Evolutionary conservation across 1,140 invertebrate genomes (phyloP).

Genomic region (Stegodyphus mimosarum): DNA sequence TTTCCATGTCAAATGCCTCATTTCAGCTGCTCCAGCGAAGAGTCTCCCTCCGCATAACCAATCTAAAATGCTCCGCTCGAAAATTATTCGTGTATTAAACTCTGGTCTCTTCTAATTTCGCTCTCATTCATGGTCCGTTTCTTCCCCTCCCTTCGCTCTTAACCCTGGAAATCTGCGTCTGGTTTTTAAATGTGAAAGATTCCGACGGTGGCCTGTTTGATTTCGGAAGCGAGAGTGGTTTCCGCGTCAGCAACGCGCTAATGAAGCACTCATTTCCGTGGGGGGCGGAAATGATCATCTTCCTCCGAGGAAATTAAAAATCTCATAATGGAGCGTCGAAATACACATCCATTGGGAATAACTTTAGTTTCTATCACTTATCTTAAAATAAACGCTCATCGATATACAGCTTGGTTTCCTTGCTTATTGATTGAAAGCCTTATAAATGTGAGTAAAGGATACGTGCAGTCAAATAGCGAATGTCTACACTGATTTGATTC

Average conservation of each 20-base stretch:
- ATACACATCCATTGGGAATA: too few species aligned
- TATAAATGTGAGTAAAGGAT: too few species aligned
- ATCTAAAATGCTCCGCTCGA: background rate
- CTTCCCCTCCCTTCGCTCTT: conserved; percentile 5
- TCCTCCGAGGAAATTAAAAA: conserved; percentile 34
- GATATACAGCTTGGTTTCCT: too few species aligned
- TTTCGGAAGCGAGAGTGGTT: conserved; percentile 15
- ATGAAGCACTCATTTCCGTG: conserved; percentile 12
- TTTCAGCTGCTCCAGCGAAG: background rate
- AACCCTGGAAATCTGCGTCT: background rate
- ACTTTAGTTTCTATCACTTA: too few species aligned
- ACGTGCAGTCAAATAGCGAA: too few species aligned
- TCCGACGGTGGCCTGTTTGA: conserved; percentile 1
- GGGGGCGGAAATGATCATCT: conserved; percentile 17
- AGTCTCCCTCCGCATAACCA: background rate
- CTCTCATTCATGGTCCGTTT: conserved; percentile 8
- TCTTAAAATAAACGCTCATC: too few species aligned
- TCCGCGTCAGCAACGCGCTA: background rate
- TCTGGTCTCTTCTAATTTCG: conserved; percentile 28
- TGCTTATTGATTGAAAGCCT: too few species aligned
- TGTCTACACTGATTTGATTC: too few species aligned
- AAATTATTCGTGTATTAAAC: conserved; percentile 21
- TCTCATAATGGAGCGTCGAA: background rate
- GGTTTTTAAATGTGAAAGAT: too few species aligned
- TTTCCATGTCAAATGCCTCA: too few species aligned